Conservation (phyloP, 2,888 invertebrate genomes). For the Anthophora plumipes region DNA sequence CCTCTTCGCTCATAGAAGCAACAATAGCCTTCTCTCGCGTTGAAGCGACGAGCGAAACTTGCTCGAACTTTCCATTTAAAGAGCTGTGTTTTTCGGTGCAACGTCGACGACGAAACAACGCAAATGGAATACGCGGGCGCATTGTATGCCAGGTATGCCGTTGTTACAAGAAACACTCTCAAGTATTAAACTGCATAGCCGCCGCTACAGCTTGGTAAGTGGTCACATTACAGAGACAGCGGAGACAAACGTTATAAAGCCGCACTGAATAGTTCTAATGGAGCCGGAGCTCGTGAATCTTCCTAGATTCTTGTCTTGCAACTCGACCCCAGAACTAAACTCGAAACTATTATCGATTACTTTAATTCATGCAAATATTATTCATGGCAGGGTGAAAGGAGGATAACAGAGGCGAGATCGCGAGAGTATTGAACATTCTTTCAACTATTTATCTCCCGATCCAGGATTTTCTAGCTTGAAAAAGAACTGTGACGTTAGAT, state of each 20-base stretch:
- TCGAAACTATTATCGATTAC: constrained; percentile 49
- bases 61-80: constrained; percentile 5
- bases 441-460: constrained; percentile 38
- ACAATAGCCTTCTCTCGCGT: too few species aligned
- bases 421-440: constrained; percentile 32
- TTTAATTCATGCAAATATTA: constrained; percentile 59
- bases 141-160: constrained; percentile 60
- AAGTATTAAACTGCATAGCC: constrained; percentile 71
- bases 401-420: neutral
- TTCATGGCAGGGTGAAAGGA: constrained; percentile 27
- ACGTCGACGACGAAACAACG: constrained; percentile 38
- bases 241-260: constrained; percentile 61
- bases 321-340: constrained; percentile 35
- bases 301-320: constrained; percentile 48
- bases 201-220: constrained; percentile 61
- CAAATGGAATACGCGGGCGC: constrained; percentile 57
- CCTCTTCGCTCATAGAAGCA: neutral
- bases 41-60: neutral
- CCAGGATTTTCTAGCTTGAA: constrained; percentile 31
- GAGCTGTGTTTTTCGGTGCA: constrained; percentile 1
- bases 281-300: constrained; percentile 45
- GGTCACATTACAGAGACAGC: constrained; percentile 70
- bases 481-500: constrained; percentile 47
- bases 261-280: constrained; percentile 59
- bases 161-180: constrained; percentile 68